Evolutionary conservation across 2,113 vertebrate genomes (phyloP).

Genomic region (Catharus minimus): DNA sequence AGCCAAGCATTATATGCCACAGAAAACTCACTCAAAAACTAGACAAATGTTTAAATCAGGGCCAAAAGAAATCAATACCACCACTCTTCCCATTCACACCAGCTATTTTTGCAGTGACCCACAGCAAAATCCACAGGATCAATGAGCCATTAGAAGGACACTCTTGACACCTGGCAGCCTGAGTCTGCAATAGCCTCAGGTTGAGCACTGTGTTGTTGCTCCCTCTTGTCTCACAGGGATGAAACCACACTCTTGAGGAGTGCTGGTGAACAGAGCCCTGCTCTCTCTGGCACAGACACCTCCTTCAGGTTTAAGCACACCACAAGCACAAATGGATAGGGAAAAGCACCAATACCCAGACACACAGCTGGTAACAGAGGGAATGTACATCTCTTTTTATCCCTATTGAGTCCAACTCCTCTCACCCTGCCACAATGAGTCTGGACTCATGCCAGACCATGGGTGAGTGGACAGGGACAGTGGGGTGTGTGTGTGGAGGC

Average conservation of each 20-base stretch:
- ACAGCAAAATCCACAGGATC: conserved; percentile 31
- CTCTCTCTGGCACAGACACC: neutral
- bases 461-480: rapidly evolving
- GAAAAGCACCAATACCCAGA: neutral
- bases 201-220: rapidly evolving
- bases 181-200: neutral
- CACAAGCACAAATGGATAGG: rapidly evolving
- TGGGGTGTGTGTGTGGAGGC: rapidly evolving
- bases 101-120: conserved; percentile 38
- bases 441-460: neutral
- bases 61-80: neutral
- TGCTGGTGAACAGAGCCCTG: neutral
- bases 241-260: neutral
- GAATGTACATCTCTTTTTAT: neutral
- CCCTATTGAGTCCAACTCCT: neutral
- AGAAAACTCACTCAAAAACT: neutral
- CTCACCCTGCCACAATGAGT: neutral
- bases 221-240: neutral
- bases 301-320: neutral
- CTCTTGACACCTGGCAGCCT: neutral
- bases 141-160: neutral
- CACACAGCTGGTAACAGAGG: rapidly evolving
- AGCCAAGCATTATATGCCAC: neutral
- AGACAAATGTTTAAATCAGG: neutral
- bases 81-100: neutral